Evolutionary conservation across 2,888 invertebrate species (phyloP).

Genomic region (Rambutsinella grinnellia): DNA sequence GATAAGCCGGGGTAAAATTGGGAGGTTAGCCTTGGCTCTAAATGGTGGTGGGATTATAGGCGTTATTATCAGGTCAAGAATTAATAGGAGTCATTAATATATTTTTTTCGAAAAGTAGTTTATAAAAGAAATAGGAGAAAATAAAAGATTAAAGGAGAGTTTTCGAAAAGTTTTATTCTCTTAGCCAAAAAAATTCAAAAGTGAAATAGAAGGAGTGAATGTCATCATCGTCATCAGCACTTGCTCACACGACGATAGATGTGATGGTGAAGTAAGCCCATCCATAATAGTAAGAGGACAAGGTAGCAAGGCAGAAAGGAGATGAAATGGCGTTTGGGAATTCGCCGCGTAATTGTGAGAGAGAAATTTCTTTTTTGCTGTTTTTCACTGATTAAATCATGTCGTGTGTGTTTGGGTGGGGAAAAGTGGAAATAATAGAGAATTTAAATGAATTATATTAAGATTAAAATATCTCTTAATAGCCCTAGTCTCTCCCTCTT

Average conservation of each 20-base stretch:
- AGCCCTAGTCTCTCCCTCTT: too few species aligned
- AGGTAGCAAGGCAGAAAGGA: constrained; percentile 31
- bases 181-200: too few species aligned
- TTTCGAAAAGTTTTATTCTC: too few species aligned
- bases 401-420: too few species aligned
- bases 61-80: too few species aligned
- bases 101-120: not conserved
- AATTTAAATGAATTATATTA: too few species aligned
- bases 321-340: constrained; percentile 20
- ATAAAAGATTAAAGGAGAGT: constrained; percentile 15
- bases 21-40: constrained; percentile 13
- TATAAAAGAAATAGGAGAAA: not conserved
- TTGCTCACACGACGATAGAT: too few species aligned
- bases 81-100: constrained; percentile 46
- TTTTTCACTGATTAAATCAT: too few species aligned
- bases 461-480: too few species aligned
- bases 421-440: too few species aligned
- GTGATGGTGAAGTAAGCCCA: constrained; percentile 8
- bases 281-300: constrained; percentile 9
- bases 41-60: too few species aligned
- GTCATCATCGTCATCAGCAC: constrained; percentile 21
- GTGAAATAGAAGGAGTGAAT: constrained; percentile 25
- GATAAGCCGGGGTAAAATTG: constrained; percentile 8
- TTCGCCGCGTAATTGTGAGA: not conserved
- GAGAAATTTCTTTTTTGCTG: too few species aligned